phyloP scores from a whole-genome alignment of 2,888 invertebrate genomes.

The Drosophila kokeensis region DNA sequence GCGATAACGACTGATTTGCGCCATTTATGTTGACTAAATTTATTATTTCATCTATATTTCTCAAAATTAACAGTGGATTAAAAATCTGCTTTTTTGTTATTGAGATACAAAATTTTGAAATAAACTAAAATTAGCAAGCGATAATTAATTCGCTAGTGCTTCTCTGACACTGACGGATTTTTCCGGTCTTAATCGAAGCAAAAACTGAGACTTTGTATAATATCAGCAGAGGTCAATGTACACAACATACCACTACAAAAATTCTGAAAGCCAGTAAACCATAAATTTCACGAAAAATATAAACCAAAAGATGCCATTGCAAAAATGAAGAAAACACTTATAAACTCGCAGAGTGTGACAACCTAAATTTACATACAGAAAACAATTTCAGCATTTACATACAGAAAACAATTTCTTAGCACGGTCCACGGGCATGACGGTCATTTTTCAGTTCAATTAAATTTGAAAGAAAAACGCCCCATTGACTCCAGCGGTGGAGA shows the following conservation, averaged over 20 bases:
- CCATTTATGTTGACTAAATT: background rate
- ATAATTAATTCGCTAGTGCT: background rate
- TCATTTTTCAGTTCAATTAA: slow-evolving; percentile 61
- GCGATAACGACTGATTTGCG: slow-evolving; percentile 20
- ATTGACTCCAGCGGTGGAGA: slow-evolving; percentile 39
- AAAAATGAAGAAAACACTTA: slow-evolving; percentile 42
- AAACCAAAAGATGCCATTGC: slow-evolving; percentile 6
- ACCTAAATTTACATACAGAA: slow-evolving; percentile 61
- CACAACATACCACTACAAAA: slow-evolving; percentile 8
- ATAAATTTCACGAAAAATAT: slow-evolving; percentile 46
- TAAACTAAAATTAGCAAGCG: background rate
- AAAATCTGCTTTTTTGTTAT: background rate
- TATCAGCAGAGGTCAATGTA: slow-evolving; percentile 40
- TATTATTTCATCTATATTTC: background rate
- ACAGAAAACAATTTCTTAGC: slow-evolving; percentile 41
- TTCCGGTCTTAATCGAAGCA: background rate
- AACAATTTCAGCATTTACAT: slow-evolving; percentile 46
- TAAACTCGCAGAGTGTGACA: slow-evolving; percentile 26
- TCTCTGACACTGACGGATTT: background rate
- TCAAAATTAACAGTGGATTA: background rate
- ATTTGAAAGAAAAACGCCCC: slow-evolving; percentile 60
- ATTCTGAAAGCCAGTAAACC: slow-evolving; percentile 39
- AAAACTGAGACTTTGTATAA: background rate
- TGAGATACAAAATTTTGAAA: background rate
- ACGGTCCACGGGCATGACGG: slow-evolving; percentile 41